phyloP scores from a whole-genome alignment of 2,797 vertebrate genomes.

The Lagocephalus sceleratus region DNA sequence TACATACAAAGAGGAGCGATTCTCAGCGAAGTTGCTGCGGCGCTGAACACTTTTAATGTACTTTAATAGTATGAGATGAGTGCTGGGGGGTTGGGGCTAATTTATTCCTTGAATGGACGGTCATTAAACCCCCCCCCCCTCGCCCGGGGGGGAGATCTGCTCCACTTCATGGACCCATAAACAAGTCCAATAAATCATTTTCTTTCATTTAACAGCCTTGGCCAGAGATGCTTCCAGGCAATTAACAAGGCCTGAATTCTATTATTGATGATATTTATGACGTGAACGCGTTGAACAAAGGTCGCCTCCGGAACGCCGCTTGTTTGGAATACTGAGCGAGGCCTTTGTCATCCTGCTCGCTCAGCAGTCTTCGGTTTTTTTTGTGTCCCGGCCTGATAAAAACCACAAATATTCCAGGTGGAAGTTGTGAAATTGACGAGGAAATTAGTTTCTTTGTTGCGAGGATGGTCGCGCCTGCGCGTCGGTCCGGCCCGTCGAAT shows the following conservation, averaged over 20 bases:
- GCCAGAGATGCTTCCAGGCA: slow-evolving; percentile 33
- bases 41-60: background rate
- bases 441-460: too few species aligned
- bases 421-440: too few species aligned
- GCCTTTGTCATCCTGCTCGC: background rate
- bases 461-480: too few species aligned
- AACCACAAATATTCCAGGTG: too few species aligned
- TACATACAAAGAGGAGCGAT: background rate
- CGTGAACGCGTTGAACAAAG: slow-evolving; percentile 27
- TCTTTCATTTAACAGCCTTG: slow-evolving; percentile 20
- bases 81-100: background rate
- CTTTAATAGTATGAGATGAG: too few species aligned
- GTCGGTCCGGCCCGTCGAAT: too few species aligned
- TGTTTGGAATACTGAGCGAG: slow-evolving; percentile 13
- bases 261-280: slow-evolving; percentile 1
- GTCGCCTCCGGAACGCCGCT: slow-evolving; percentile 10
- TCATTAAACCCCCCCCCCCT: background rate
- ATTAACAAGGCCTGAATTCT: slow-evolving; percentile 26
- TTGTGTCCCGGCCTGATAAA: too few species aligned
- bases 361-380: background rate
- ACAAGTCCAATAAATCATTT: slow-evolving; percentile 20
- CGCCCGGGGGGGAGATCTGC: slow-evolving; percentile 5
- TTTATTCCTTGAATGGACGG: slow-evolving; percentile 1
- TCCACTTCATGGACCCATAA: slow-evolving; percentile 10
- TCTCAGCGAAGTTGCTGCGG: too few species aligned